Conservation (phyloP, 2,797 vertebrate species). For the Babyrousa celebensis region DNA sequence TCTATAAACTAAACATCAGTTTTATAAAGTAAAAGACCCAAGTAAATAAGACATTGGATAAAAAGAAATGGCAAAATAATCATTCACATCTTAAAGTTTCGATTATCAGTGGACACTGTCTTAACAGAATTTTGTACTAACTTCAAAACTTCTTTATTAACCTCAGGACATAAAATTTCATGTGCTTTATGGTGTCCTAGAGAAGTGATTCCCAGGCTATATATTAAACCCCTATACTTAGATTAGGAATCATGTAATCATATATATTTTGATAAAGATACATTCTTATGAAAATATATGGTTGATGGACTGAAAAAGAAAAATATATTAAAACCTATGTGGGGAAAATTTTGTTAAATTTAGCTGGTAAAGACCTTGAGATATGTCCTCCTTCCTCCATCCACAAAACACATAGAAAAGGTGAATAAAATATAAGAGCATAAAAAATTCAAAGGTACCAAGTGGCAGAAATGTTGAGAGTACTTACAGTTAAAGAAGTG, state of each 20-base stretch:
- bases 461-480: not conserved
- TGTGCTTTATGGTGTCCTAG: not conserved
- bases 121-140: not conserved
- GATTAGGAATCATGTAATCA: not conserved
- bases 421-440: not conserved
- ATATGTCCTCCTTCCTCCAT: not conserved
- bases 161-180: not conserved
- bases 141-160: slow-evolving; percentile 21
- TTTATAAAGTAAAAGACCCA: not conserved
- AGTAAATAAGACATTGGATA: not conserved
- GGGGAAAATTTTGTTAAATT: not conserved
- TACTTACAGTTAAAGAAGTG: not conserved
- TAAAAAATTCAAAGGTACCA: not conserved
- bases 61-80: slow-evolving; percentile 17
- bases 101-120: not conserved
- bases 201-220: not conserved
- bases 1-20: not conserved
- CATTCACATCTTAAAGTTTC: not conserved
- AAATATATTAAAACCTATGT: not conserved
- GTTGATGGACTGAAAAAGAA: not conserved
- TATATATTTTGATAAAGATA: not conserved
- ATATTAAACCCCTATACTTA: not conserved
- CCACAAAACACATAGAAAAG: not conserved
- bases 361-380: not conserved
- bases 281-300: not conserved